A percentile compares a stretch with the other conserved stretches of the same genome.
Evolutionary conservation across 2,888 invertebrate genomes (phyloP).

Genomic region (Agapostemon virescens): DNA sequence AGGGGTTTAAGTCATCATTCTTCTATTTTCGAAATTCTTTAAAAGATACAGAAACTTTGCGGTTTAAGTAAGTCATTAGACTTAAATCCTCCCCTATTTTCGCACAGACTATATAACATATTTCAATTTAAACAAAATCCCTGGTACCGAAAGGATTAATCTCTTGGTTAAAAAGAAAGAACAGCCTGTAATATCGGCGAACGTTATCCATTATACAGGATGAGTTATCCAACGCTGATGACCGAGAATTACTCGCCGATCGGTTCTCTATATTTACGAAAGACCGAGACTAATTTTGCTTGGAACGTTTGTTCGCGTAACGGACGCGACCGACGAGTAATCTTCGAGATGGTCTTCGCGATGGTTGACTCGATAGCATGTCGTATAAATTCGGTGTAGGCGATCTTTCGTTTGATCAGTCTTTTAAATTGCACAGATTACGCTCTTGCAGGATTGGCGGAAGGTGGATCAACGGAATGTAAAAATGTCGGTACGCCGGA

Average conservation of each 20-base stretch:
- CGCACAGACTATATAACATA: too few species aligned
- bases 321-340: neutral
- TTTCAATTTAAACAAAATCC: too few species aligned
- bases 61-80: too few species aligned
- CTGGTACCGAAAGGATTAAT: too few species aligned
- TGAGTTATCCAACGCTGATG: neutral
- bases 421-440: conserved; percentile 66
- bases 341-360: neutral
- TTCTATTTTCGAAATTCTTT: too few species aligned
- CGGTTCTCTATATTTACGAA: neutral
- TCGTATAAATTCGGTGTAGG: conserved; percentile 6
- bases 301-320: too few species aligned
- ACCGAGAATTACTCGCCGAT: neutral
- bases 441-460: conserved; percentile 66
- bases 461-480: conserved; percentile 55
- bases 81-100: too few species aligned
- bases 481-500: conserved; percentile 56
- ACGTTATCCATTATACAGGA: neutral
- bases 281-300: conserved; percentile 1
- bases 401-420: conserved; percentile 47
- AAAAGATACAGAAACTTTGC: too few species aligned
- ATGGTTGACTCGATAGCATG: neutral
- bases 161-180: too few species aligned
- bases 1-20: too few species aligned
- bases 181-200: neutral